phyloP scores from a whole-genome alignment of 2,113 vertebrate species.

The Drymodes brunneopygia region DNA sequence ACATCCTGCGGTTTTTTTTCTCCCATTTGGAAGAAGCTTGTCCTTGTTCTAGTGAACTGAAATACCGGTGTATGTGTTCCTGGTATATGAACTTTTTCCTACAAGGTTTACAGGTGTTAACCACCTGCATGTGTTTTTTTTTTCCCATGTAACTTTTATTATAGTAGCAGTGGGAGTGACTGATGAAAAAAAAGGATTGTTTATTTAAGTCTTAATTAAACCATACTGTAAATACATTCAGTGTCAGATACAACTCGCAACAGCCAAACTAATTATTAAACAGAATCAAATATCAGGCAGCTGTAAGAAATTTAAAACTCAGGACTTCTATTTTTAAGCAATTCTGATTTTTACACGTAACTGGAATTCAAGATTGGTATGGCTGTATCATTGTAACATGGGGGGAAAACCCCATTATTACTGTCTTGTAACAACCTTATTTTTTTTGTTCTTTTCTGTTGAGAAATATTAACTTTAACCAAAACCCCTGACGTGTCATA shows the following conservation, averaged over 20 bases:
- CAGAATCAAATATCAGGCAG: not conserved
- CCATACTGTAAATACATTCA: not conserved
- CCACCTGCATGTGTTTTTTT: too few species aligned
- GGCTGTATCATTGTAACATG: not conserved
- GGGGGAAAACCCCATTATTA: not conserved
- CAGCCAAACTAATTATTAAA: not conserved
- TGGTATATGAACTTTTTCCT: not conserved
- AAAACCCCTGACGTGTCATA: not conserved
- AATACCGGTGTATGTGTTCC: not conserved
- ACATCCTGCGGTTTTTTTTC: rapidly evolving
- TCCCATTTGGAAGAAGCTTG: not conserved
- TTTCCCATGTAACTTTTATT: not conserved
- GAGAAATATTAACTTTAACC: not conserved
- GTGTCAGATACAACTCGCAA: not conserved
- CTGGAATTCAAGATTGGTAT: not conserved
- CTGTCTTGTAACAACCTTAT: not conserved
- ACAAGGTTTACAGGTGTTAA: not conserved
- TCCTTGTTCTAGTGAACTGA: not conserved
- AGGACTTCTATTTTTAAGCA: not conserved
- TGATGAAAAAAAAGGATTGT: not conserved
- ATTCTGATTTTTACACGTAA: not conserved
- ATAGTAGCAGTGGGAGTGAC: not conserved
- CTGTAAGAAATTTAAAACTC: not conserved
- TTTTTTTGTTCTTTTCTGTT: not conserved
- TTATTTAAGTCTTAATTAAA: not conserved